Evolutionary conservation across 2,888 invertebrate species (phyloP).

Genomic region (Acleris emargana): DNA sequence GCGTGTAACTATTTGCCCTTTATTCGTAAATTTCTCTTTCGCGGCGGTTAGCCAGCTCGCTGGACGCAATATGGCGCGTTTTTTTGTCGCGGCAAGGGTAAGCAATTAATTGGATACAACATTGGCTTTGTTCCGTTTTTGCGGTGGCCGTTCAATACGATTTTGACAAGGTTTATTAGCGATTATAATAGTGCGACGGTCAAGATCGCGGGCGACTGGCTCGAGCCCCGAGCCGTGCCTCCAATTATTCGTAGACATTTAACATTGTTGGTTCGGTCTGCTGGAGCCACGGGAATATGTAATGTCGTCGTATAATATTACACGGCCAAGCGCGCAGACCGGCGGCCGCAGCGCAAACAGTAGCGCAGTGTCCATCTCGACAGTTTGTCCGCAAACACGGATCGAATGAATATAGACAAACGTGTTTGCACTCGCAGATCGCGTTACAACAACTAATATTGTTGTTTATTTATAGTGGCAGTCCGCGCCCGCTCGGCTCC

Average conservation of each 20-base stretch:
- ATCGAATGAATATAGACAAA: constrained; percentile 78
- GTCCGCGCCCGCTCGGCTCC: constrained; percentile 48
- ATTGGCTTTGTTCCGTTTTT: constrained; percentile 67
- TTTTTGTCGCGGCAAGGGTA: constrained; percentile 73
- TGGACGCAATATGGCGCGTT: constrained; percentile 80
- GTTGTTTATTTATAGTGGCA: constrained; percentile 61
- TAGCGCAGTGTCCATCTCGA: constrained; percentile 69
- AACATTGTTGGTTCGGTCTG: constrained; percentile 21
- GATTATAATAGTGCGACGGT: constrained; percentile 24
- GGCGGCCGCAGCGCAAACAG: constrained; percentile 56
- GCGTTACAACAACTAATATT: constrained; percentile 77
- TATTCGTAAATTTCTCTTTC: constrained; percentile 81
- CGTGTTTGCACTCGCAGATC: constrained; percentile 72
- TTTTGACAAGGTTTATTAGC: constrained; percentile 22
- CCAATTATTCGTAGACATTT: constrained; percentile 20
- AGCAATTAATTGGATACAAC: constrained; percentile 76
- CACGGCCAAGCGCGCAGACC: constrained; percentile 52
- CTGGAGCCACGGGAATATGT: constrained; percentile 22
- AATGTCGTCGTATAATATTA: constrained; percentile 65
- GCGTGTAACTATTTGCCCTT: constrained; percentile 80
- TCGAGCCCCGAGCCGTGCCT: neutral
- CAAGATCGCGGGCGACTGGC: constrained; percentile 19
- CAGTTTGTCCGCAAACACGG: constrained; percentile 78
- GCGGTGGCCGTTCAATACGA: constrained; percentile 64
- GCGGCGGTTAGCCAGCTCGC: constrained; percentile 72